Base-by-base conservation (phyloP, 2,797 vertebrate genomes). In the Lutjanus argentimaculatus region DNA sequence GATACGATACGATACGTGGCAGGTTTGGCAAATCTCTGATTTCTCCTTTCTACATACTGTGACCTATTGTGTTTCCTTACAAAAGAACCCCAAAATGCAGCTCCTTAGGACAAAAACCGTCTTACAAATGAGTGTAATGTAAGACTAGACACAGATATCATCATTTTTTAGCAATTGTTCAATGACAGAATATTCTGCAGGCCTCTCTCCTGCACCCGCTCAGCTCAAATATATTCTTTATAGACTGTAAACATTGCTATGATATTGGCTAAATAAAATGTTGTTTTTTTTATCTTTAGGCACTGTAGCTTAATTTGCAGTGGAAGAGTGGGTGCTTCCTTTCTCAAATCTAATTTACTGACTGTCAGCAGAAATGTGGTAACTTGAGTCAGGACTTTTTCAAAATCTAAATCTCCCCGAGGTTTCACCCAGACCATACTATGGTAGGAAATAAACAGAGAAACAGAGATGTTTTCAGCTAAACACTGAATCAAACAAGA, bases 341-440 rank as follows among this genome's bases (percentile, higher is more conserved):
- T 53, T 77, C 72, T 77, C 72, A 67, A 51, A 81, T 77, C 43
- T 80, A 79, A 85, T 86, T 87, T 70, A 74, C 76, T 15, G 64
- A 68, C 74, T 81, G 77, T 89, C 79, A 88, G 85, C 87, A 87
- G 49, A 86, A 85, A 78, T 52, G 43, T 22, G 52, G 21, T 40
- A 82, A 86, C 85, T 84, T 67, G 73, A 88, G 77, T 82, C 67
- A 67, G 77, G 85, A 83, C n/a, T 74, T 80, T 87, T 82, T 55
- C 68, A 72, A 69, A 85, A 67, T 85, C 25, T 75, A 67, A 79
- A 80, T 72, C 42, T 79, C 80, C 82, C 66, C 0, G 2, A 76
- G 84, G 77, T 85, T 65, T 52, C 17, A 63, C 62, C 73, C 56
- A 6, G 51, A 43, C 57, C 48, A n/a, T 5, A 8, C 64, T 59